Evolutionary conservation across 2,797 vertebrate genomes (phyloP), one percentile per base, ranked within the genome.

Genomic region (Nannoperca australis): DNA sequence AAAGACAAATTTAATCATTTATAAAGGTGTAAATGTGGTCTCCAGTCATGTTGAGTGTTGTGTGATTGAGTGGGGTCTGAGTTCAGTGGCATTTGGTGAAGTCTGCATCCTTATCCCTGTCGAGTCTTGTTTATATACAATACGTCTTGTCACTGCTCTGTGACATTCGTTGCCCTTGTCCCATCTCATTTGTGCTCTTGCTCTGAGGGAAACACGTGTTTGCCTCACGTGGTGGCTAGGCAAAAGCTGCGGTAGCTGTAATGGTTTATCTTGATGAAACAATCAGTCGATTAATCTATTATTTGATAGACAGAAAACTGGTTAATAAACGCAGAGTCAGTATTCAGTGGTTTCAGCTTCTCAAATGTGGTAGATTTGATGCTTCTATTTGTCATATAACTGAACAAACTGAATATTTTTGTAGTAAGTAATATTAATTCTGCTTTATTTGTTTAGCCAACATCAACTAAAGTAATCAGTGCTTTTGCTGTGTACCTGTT

Each of bases 21-120:
- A 27, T 27, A 5, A 5, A 54, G 0, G 15, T 45, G 9, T n/a
- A 11, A 14, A 27, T 30, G 24, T 27, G 24, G 24, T 27, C 24
- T 27, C 24, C 24, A 27, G 24, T 15, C 32, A 34, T 34, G 20
- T 44, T 32, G 12, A n/a, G 6, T 32, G 18, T 34, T 45, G n/a
- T 20, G 17, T 54, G 8, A 61, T 38, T 45, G 30, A 45, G 30
- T 11, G 13, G 24, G 12, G 13, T 55, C 62, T 27, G 17, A 40
- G 55, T 62, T 66, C 7, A 56, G 70, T 3, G 18, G 32, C 45
- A 18, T 50, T 55, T 73, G 8, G 34, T 72, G 18, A 34, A 42
- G 38, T 18, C 34, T 38, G 18, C 18, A 12, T 55, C 14, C 27
- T 55, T 6, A 15, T n/a, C 9, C 7, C 34, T 24, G 0, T 55